Evolutionary conservation across 2,888 invertebrate genomes (phyloP), one percentile per base, ranked within the genome.

Genomic region (Galeruca laticollis): DNA sequence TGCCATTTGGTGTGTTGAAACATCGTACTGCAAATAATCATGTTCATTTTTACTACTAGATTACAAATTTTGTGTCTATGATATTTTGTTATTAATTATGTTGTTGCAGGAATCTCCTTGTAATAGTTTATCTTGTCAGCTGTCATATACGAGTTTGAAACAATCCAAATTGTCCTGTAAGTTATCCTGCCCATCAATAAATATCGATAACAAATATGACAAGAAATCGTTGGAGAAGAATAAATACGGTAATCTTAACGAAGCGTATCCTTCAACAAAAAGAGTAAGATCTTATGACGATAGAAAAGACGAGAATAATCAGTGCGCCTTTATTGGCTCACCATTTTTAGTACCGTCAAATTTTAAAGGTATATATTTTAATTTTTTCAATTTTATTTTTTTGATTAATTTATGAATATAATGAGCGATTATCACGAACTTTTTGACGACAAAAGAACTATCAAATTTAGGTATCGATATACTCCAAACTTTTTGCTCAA

Each of bases 281-380:
- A 13, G 52, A 52, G 54, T 20, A n/a, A 69, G 57, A 13, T 72
- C 72, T 2, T 67, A 20, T 18, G 60, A 67, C 10, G 57, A 70
- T 31, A 47, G 52, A 15, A 70, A 62, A 26, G 73, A 73, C 37
- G 63, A 65, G 20, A 57, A 74, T 40, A 76, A 76, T 61, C 78
- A 78, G 52, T 77, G 78, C 49, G 77, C 77, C 15, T 77, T 77
- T 43, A 63, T 77, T 33, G 78, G 78, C n/a, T 78, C 77, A 0
- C 78, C 78, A 0, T 20, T 76, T 9, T 33, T 73, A 18, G 37
- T 68, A 31, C 2, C 56, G 31, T 52, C 60, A 9, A 60, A 54
- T 57, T 60, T 57, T 26, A 54, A 56, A 60, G 33, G 68, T 69
- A n/a, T n/a, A n/a, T n/a, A n/a, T n/a, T n/a, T n/a, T n/a, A n/a